Conservation (phyloP, 2,797 vertebrate genomes). For the Halcyon chelicuti region DNA sequence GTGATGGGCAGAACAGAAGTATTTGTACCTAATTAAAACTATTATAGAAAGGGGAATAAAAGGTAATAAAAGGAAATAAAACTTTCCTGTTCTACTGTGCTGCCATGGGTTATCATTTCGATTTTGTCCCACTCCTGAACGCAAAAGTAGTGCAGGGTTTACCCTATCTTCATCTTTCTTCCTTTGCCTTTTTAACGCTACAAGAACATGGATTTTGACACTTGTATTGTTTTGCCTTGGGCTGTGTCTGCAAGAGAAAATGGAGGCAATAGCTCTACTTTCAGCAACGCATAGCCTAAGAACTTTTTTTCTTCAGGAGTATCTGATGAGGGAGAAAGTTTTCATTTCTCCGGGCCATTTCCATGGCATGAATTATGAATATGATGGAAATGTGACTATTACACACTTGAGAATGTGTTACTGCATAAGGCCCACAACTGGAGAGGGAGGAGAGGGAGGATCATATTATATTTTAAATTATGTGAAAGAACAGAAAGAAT, state of each 20-base stretch:
- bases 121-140: neutral
- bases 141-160: neutral
- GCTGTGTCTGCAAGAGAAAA: conserved; percentile 30
- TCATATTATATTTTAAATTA: neutral
- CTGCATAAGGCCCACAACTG: neutral
- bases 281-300: neutral
- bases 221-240: conserved; percentile 7
- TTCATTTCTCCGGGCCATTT: neutral
- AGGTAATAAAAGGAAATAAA: too few relatives aligned
- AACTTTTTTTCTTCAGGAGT: neutral
- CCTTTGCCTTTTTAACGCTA: neutral
- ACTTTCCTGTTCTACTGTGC: neutral
- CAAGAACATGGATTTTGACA: neutral
- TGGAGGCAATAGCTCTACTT: neutral
- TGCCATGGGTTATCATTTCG: neutral
- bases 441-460: neutral
- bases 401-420: neutral
- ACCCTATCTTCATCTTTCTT: neutral
- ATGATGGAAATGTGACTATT: conserved; percentile 1
- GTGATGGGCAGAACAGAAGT: neutral
- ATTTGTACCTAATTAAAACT: neutral
- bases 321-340: neutral
- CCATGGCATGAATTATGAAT: conserved; percentile 9
- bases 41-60: neutral
- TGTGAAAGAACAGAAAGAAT: neutral